Conservation (phyloP, 2,888 invertebrate species). For the Amphiduros pacificus region DNA sequence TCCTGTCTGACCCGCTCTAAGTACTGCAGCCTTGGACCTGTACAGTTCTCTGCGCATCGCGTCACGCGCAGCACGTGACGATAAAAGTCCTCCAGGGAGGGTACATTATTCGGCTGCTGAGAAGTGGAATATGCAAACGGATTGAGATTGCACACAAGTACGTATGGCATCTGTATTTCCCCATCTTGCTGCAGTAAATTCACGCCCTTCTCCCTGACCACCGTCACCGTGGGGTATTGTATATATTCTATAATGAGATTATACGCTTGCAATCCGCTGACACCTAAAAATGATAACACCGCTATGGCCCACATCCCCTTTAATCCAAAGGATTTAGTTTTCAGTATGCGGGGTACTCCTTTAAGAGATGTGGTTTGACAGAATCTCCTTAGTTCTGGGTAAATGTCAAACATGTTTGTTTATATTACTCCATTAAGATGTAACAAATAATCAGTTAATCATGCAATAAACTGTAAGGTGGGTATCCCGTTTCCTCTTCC, state of each 20-base stretch:
- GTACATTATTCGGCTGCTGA: neutral
- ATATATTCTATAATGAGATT: neutral
- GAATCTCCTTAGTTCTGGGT: neutral
- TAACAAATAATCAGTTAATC: too few species aligned
- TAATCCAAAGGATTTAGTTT: neutral
- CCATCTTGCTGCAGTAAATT: too few species aligned
- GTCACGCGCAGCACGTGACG: neutral
- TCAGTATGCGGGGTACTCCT: neutral
- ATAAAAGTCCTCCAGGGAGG: neutral
- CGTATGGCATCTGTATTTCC: neutral
- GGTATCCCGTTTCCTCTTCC: too few species aligned
- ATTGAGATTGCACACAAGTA: neutral
- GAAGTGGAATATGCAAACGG: neutral
- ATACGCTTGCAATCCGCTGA: neutral
- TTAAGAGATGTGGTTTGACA: neutral
- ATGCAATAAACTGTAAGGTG: too few species aligned
- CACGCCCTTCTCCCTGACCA: neutral
- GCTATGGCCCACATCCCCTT: neutral
- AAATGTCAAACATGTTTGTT: too few species aligned
- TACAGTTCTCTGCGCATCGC: neutral
- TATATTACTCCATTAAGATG: too few species aligned
- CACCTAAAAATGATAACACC: neutral
- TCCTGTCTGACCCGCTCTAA: neutral
- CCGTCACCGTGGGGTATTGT: neutral
- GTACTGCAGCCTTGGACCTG: neutral